phyloP scores from a whole-genome alignment of 2,113 vertebrate genomes.

The Helogale parvula region DNA sequence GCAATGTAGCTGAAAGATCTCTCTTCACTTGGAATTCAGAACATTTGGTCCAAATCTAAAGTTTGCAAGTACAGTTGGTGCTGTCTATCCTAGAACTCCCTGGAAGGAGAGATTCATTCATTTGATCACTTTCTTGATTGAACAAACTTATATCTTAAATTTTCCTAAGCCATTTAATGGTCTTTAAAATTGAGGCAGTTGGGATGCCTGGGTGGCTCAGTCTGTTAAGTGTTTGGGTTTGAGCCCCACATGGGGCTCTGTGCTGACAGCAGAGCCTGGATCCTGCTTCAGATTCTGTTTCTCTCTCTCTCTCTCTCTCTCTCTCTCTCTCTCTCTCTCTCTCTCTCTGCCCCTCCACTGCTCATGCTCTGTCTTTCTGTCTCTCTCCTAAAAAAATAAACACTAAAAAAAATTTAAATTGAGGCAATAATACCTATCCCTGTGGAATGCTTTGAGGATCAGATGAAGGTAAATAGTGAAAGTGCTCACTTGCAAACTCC shows the following conservation, averaged over 20 bases:
- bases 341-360: too few species aligned
- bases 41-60: constrained; percentile 21
- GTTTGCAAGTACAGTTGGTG: neutral
- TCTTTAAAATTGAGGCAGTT: neutral
- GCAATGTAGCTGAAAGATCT: neutral
- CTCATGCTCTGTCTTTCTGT: too few species aligned
- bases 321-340: too few species aligned
- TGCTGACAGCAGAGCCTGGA: too few species aligned
- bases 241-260: too few species aligned
- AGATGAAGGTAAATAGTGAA: neutral
- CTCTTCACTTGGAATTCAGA: constrained; percentile 40
- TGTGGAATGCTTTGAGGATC: neutral
- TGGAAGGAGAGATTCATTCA: neutral
- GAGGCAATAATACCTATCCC: neutral
- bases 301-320: too few species aligned
- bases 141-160: neutral
- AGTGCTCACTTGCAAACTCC: neutral
- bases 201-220: too few species aligned
- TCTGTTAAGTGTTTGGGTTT: too few species aligned
- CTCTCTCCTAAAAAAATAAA: too few species aligned
- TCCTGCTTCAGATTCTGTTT: too few species aligned
- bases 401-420: neutral
- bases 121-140: neutral
- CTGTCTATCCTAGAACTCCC: neutral
- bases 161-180: neutral